Base-by-base conservation (phyloP, 2,113 vertebrate genomes). In the Cepphus grylle region DNA sequence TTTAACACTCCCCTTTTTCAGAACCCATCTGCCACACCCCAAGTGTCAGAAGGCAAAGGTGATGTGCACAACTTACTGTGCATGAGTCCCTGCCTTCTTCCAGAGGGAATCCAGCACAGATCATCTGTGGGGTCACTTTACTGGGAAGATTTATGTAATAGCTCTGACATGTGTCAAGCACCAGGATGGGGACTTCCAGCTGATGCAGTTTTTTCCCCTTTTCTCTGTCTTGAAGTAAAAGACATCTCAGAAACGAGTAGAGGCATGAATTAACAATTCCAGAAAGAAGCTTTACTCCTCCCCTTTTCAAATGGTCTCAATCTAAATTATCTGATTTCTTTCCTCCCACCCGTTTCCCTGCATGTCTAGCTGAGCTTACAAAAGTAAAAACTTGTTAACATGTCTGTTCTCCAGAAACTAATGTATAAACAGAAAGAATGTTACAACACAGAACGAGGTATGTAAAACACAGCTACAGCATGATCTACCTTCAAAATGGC, bases 91-190 rank as follows among this genome's bases (percentile, higher is more conserved):
- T 96, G 42, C 55, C 86, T 62, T 92, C 85, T 70, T 90, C 77
- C 80, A 83, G 66, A 76, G 93, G 86, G 32, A 95, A 96, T 62
- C 97, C 96, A 47, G 96, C 97, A 95, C 97, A 98, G 36, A 97
- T 72, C 90, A 93, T 95, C n/a, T 30, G 88, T 49, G 88, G 77
- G 11, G 87, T 96, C 79, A 96, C 93, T 47, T 53, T 53, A 7
- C 45, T 84, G 43, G 92, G 84, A 70, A 96, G 59, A 32, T 89
- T 86, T n/a, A 15, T 1, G 5, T 96, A 95, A 50, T 89, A 93
- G 16, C 38, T 79, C 59, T 97, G 95, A 86, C 97, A 97, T 1
- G 26, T 40, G 11, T 94, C 92, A 32, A 76, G 88, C 16, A 56
- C 45, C 74, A 98, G 58, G 49, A 98, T 70, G 32, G 95, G 90